Evolutionary conservation across 1,140 invertebrate genomes (phyloP), one percentile per base, ranked within the genome.

Genomic region (Subanguina moxae): DNA sequence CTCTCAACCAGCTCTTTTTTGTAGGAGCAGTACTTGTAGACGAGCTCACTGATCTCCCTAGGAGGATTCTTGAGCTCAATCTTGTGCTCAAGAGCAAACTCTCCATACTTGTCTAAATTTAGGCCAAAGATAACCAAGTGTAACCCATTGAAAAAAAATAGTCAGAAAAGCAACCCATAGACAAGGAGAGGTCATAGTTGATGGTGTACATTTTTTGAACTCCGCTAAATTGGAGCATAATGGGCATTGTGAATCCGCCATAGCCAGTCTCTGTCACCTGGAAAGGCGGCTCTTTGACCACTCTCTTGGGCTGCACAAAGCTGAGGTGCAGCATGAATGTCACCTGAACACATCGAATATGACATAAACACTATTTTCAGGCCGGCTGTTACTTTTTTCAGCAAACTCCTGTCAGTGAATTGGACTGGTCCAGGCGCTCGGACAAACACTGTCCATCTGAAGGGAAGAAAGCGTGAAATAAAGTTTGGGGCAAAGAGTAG

Each of bases 251-350:
- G 27, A 61, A 61, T 19, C 58, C 62, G 8, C 62, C 62, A 27
- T 64, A 64, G 28, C 62, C 62, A 15, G 62, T 64, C 42, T 64
- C 42, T 28, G 62, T 64, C 42, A 64, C 32, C n/a, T 64, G 23
- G 64, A 64, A 64, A 3, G 62, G 62, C 3, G 62, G 62, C 56
- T 64, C 42, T 38, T 64, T 64, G 8, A 64, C n/a, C n/a, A 15
- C 32, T 28, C 42, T 3, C n/a, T 28, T 64, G 3, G 62, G 62
- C n/a, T 64, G 23, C 3, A 65, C 62, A 28, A 64, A 64, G n/a
- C 62, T 64, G 3, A 65, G 23, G 42, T 64, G 62, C 32, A 64
- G 61, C 42, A 64, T 64, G 27, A 64, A 64, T 5, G 62, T 58
- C 1, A 64, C 62, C n/a, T 38, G 21, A 38, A 11, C n/a, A n/a